Conservation (phyloP, 2,113 vertebrate species). For the Thalassarche chlororhynchos region DNA sequence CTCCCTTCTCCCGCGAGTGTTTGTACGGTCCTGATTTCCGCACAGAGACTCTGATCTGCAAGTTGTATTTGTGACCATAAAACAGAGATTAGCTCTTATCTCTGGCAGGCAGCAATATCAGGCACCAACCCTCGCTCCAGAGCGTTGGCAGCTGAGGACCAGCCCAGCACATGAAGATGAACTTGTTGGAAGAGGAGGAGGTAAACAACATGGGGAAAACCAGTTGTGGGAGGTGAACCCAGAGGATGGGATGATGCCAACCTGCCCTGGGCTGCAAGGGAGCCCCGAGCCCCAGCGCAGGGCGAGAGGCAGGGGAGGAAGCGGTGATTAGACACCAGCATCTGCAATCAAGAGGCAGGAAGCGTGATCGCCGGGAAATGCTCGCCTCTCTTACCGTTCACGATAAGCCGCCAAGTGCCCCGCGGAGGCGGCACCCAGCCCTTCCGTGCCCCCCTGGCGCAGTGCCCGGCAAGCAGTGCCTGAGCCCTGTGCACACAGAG, state of each 20-base stretch:
- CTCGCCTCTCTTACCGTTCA: background rate
- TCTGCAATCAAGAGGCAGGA: slow-evolving; percentile 56
- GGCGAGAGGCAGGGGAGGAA: background rate
- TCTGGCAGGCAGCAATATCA: slow-evolving; percentile 34
- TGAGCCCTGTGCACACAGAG: accelerated
- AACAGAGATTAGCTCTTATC: slow-evolving; percentile 63
- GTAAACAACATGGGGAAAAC: background rate
- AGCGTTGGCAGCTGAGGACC: background rate
- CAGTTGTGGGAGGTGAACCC: background rate
- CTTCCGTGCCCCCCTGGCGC: background rate
- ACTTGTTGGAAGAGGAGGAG: background rate
- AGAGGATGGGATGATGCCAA: background rate
- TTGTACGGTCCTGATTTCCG: slow-evolving; percentile 27
- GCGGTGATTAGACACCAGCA: slow-evolving; percentile 3
- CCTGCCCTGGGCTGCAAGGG: background rate
- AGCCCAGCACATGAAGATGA: background rate
- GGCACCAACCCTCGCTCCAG: background rate
- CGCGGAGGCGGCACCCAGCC: background rate
- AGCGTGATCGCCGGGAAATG: background rate
- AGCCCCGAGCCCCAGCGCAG: background rate
- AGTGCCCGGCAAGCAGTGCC: accelerated
- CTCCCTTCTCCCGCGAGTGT: background rate
- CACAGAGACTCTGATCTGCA: slow-evolving; percentile 32
- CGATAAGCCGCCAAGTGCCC: background rate
- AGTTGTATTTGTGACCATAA: slow-evolving; percentile 11